These are phyloP conservation scores for Pristionchus entomophagus DNA, from an alignment of 2,888 invertebrate genomes.

Conservation along the genomic window DNA sequence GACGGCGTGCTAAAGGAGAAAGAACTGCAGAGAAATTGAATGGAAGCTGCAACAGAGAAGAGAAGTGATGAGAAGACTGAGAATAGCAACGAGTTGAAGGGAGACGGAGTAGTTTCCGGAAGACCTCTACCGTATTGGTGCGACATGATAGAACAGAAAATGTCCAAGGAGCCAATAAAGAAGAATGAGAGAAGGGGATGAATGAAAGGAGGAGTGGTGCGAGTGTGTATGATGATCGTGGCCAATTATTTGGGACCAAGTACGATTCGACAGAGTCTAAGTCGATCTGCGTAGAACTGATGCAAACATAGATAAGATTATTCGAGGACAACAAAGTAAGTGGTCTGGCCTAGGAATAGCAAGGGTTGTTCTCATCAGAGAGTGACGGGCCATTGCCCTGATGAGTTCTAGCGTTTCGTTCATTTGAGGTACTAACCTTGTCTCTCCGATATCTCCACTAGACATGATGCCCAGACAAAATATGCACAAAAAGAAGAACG, in stretches of 20 bases:
- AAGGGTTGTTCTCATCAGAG: too few species aligned
- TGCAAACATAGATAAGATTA: background rate
- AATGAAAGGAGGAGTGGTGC: background rate
- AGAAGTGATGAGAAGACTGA: background rate
- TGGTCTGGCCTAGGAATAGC: too few species aligned
- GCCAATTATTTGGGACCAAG: background rate
- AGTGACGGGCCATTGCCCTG: too few species aligned
- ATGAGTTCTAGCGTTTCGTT: too few species aligned
- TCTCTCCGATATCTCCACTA: too few species aligned
- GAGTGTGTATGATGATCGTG: background rate
- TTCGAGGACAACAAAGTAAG: background rate
- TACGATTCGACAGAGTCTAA: too few species aligned
- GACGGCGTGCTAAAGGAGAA: background rate
- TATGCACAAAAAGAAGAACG: background rate
- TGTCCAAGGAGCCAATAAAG: too few species aligned
- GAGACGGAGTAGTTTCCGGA: background rate
- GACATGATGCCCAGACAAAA: background rate
- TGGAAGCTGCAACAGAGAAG: background rate
- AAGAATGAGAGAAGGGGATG: background rate
- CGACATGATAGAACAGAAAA: too few species aligned
- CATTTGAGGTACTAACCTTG: too few species aligned
- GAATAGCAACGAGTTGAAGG: slow-evolving; percentile 2
- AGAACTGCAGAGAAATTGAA: background rate
- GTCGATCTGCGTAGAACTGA: too few species aligned
- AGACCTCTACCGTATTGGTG: background rate